Base-by-base conservation (phyloP, 2,797 vertebrate species). In the Otolemur crassicaudatus region DNA sequence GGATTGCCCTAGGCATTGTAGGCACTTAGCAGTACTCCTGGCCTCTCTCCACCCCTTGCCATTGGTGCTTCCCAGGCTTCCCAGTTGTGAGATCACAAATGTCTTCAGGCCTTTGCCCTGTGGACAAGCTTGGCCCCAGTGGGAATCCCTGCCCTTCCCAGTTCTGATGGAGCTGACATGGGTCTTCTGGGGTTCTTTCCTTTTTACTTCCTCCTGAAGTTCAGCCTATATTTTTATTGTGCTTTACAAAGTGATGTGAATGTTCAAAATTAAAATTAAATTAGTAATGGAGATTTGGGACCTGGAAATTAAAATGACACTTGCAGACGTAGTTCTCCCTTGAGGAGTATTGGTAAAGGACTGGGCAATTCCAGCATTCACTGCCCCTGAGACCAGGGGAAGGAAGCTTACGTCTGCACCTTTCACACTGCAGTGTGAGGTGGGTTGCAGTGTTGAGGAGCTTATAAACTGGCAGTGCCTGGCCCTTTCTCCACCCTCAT, bases 251-350 rank as follows among this genome's bases (percentile, higher is more conserved):
- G 40, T 61, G 46, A 25, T 60, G 37, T 6, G 53, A 91, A 25
- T 69, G 65, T 92, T 77, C 76, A 80, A 37, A 80, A 58, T 58
- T 80, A n/a, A 53, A 58, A 58, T 22, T 23, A 79, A 79, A 25
- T 34, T 37, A 80, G n/a, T 58, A 58, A 25, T 58, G 77, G n/a
- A 80, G 53, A 58, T 58, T 58, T 91, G 56, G 56, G 79, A 82
- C 34, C 61, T 95, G 34, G 70, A 61, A 40, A 90, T 69, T 90
- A 80, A 93, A 91, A 94, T 77, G 58, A 25, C 67, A 60, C 29
- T 80, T 92, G 37, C 2, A 93, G 49, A 77, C 17, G 67, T 11
- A 88, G 63, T 12, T 83, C 60, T 91, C n/a, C 22, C 92, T 73
- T 95, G 67, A 69, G 80, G 60, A 67, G 20, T 37, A 69, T 76